Conservation (phyloP, 2,797 vertebrate species). For the Clarias fuscus region DNA sequence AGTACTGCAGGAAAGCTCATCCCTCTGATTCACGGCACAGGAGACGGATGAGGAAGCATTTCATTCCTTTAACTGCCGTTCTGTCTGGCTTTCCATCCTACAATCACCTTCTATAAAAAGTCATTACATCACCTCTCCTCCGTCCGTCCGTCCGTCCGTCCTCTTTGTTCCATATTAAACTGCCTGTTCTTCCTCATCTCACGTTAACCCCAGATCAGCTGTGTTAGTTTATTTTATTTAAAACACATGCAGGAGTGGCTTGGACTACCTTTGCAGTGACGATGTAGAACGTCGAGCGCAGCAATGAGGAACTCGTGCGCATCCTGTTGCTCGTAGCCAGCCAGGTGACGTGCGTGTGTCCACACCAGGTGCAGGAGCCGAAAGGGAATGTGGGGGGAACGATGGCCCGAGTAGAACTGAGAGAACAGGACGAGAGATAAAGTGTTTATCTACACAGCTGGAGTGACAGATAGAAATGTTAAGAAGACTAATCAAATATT, state of each 20-base stretch:
- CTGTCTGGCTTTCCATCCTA: not conserved
- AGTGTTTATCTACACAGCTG: not conserved
- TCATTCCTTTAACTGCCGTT: not conserved
- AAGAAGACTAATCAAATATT: not conserved
- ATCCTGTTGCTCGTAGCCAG: slow-evolving; percentile 98
- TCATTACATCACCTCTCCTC: too few relatives aligned
- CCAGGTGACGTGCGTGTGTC: slow-evolving; percentile 97
- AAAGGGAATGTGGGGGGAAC: slow-evolving; percentile 98
- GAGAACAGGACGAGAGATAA: not conserved
- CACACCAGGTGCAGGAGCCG: slow-evolving; percentile 98
- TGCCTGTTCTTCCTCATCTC: not conserved
- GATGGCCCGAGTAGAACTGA: slow-evolving; percentile 98
- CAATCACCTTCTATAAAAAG: not conserved
- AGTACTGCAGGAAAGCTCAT: not conserved
- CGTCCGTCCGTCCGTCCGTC: too few relatives aligned
- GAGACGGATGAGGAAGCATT: not conserved
- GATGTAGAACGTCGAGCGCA: slow-evolving; percentile 94
- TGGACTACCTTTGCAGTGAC: slow-evolving; percentile 91
- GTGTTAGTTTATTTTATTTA: not conserved
- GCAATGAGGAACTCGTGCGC: slow-evolving; percentile 99
- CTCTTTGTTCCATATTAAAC: not conserved
- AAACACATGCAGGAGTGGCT: not conserved
- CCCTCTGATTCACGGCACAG: not conserved
- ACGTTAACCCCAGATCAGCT: not conserved
- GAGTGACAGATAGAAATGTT: not conserved